A percentile compares a stretch with the other conserved stretches of the same genome.
These are phyloP conservation scores for Teleopsis dalmanni DNA, from an alignment of 1,140 invertebrate species.

Conservation along the genomic window DNA sequence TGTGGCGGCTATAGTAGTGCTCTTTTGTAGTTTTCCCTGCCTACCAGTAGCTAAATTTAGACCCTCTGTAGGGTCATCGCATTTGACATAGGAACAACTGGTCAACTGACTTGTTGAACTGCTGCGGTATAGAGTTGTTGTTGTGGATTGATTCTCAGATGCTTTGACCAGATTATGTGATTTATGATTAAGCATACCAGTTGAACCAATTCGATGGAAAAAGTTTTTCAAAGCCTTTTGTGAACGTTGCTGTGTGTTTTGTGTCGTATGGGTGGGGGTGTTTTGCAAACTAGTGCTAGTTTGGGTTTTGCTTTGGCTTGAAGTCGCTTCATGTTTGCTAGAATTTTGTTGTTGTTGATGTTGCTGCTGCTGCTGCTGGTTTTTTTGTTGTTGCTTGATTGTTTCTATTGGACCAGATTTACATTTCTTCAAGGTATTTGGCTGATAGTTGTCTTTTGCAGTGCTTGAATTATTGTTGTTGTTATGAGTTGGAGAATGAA, in stretches of 20 bases:
- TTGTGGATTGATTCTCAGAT: constrained; percentile 26
- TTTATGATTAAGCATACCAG: constrained; percentile 61
- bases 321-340: constrained; percentile 15
- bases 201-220: constrained; percentile 66
- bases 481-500: constrained; percentile 35
- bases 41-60: constrained; percentile 50
- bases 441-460: constrained; percentile 23
- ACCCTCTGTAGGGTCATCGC: constrained; percentile 69
- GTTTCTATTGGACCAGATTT: constrained; percentile 28
- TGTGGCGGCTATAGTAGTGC: constrained; percentile 12
- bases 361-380: constrained; percentile 38
- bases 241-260: constrained; percentile 25
- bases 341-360: constrained; percentile 22
- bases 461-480: constrained; percentile 22
- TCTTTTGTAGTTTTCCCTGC: constrained; percentile 25
- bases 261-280: constrained; percentile 8
- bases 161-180: constrained; percentile 44
- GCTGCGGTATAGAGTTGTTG: constrained; percentile 54
- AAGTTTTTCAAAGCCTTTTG: constrained; percentile 59
- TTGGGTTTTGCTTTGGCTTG: constrained; percentile 21
- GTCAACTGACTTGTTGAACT: constrained; percentile 69
- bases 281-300: constrained; percentile 12
- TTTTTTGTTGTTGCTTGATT: constrained; percentile 28
- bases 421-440: constrained; percentile 33
- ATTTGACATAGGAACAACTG: constrained; percentile 61